These are phyloP conservation scores for Bacillus rossius DNA, from an alignment of 1,140 invertebrate genomes.

Conservation along the genomic window DNA sequence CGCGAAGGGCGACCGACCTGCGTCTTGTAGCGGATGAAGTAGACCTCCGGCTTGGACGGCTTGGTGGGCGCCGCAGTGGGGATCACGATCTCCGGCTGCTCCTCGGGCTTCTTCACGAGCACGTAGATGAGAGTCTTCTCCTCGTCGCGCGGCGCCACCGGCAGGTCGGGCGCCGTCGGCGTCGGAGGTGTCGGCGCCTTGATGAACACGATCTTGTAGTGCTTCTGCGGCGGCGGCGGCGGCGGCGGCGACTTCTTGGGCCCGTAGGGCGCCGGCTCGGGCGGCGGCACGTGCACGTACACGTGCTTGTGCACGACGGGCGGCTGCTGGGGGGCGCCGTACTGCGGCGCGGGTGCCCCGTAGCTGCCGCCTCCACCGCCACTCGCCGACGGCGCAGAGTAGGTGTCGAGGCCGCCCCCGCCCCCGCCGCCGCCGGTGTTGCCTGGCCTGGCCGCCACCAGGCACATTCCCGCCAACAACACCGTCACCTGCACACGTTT, in stretches of 20 bases:
- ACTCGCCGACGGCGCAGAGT: constrained; percentile 31
- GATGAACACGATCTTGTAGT: constrained; percentile 87
- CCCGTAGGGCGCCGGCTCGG: constrained; percentile 66
- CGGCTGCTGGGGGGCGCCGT: constrained; percentile 63
- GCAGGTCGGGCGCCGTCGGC: constrained; percentile 67
- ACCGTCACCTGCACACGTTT: too few species aligned
- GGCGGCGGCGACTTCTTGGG: constrained; percentile 44
- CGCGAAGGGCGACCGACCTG: constrained; percentile 44
- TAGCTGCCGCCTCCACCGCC: constrained; percentile 35
- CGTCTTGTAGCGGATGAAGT: constrained; percentile 83
- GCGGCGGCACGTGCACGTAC: constrained; percentile 79
- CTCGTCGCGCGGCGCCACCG: constrained; percentile 66
- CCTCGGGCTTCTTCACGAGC: constrained; percentile 82
- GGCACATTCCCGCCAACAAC: too few species aligned
- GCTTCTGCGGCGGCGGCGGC: constrained; percentile 68
- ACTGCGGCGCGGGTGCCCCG: constrained; percentile 54
- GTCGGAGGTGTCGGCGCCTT: constrained; percentile 76
- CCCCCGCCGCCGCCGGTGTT: constrained; percentile 23
- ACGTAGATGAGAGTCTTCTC: constrained; percentile 86
- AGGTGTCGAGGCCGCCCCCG: constrained; percentile 29
- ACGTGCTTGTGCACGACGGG: constrained; percentile 80
- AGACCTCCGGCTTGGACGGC: constrained; percentile 78
- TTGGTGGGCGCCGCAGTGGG: constrained; percentile 73
- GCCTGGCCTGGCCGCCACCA: too few species aligned
- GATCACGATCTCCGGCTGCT: constrained; percentile 68